Evolutionary conservation across 1,140 invertebrate species (phyloP), one percentile per base, ranked within the genome.

Genomic region (Drosophila serrata): DNA sequence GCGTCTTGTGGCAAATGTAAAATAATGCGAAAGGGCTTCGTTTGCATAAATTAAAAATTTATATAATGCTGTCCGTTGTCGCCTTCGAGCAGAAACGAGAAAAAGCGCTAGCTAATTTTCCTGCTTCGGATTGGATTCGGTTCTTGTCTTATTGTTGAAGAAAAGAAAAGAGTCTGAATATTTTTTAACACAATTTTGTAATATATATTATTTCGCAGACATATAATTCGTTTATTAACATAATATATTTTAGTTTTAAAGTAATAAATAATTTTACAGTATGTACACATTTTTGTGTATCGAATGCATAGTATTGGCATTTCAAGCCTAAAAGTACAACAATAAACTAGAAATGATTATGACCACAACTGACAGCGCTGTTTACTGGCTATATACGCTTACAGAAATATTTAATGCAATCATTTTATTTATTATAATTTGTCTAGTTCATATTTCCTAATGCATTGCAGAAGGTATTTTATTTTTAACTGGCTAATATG

Each of bases 21-120:
- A 90, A 91, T 91, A 91, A 91, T 91, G 87, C 88, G 87, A 91
- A 91, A 91, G 82, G 88, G 87, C 87, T 91, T 91, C 88, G 88
- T 84, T 87, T 91, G 88, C 87, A 91, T 91, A 91, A 87, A 91
- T 91, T 91, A 91, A 87, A 87, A 91, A 91, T 91, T 78, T 91
- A 90, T 90, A 79, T 90, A 90, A 90, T 79, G 85, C 74, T 55
- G 82, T 80, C 79, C 63, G 68, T 62, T 86, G 74, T 81, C 75
- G 72, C 79, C 40, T 65, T 58, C 51, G 8, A 15, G 37, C 39
- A 56, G 40, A 51, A 49, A 42, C 17, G 58, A 33, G 29, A 27
- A 74, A 75, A 13, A 48, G 27, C 49, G 17, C 6, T 46, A 19
- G 81, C 72, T 84, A 85, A 84, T 85, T 84, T 85, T 78, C 22